Base-by-base conservation (phyloP, 1,140 invertebrate genomes). In the Philopotamus ludificatus region DNA sequence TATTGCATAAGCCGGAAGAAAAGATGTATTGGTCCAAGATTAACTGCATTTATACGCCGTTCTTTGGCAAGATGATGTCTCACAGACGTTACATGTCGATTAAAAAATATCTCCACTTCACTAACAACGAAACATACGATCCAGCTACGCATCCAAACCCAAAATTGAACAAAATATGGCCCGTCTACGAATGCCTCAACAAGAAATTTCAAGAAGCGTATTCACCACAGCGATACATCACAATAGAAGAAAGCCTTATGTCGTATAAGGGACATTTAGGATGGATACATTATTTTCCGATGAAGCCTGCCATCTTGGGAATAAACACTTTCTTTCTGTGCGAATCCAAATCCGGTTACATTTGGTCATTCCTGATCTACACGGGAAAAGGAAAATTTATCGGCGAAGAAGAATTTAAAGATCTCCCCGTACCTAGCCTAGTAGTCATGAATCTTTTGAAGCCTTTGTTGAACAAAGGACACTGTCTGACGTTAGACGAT, bases 401-500 rank as follows among this genome's bases (percentile, higher is more conserved):
- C 51, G 42, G 47, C 23, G 28, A 65, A n/a, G 7, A 39, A 41
- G 28, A 53, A 23, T 59, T 49, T 49, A 66, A 50, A 50, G 23
- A 66, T 68, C 22, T 68, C 2, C 67, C 63, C 21, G 57, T 68
- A 0, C 50, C 63, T 41, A 44, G 49, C 12, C 55, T 66, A 62
- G 49, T 68, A 10, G 57, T 68, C 7, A 41, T 68, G 67, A 45
- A 47, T 2, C 62, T 66, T 50, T 45, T 66, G 45, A 62, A 62
- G 28, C 47, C 60, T n/a, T 21, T 62, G 12, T 7, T 54, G 3
- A 62, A 54, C 34, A 62, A 62, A 23, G 60, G 49, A 15, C 41
- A 54, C 20, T 62, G 60, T 21, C 47, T 55, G 4, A 62, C 47
- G 22, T 51, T 34, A 34, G 54, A 65, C 22, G 65, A 59, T 61